A percentile compares a stretch with the other conserved stretches of the same genome.
These are phyloP conservation scores for Mesocentrotus franciscanus DNA, from an alignment of 53 echinoderm and acorn worm species.

Conservation along the genomic window DNA sequence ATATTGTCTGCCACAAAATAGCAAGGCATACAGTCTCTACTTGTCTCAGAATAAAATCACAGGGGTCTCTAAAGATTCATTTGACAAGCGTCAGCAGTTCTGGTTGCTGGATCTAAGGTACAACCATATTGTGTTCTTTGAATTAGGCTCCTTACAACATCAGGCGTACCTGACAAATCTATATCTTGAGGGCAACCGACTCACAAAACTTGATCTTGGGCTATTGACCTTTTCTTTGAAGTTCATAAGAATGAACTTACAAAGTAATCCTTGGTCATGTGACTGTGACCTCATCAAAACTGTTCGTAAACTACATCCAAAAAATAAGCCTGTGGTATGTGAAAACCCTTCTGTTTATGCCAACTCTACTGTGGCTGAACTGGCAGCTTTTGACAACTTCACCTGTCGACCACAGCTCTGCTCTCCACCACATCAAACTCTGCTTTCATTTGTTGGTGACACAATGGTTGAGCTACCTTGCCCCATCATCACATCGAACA, in stretches of 20 bases:
- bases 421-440: neutral
- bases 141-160: neutral
- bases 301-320: neutral
- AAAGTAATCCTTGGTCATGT: neutral
- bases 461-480: neutral
- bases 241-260: neutral
- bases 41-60: neutral
- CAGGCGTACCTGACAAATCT: neutral
- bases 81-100: neutral
- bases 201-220: neutral
- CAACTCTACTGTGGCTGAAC: neutral
- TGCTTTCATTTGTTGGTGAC: neutral
- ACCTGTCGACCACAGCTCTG: neutral
- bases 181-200: neutral
- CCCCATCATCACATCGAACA: neutral
- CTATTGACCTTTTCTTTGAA: neutral
- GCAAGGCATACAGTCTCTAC: neutral
- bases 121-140: neutral
- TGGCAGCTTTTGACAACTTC: neutral
- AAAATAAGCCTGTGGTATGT: neutral
- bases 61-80: neutral
- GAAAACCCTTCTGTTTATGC: neutral
- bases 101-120: neutral
- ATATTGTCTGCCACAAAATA: neutral
- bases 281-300: neutral